Conservation (phyloP, 2,888 invertebrate genomes). For the Tinea pellionella region DNA sequence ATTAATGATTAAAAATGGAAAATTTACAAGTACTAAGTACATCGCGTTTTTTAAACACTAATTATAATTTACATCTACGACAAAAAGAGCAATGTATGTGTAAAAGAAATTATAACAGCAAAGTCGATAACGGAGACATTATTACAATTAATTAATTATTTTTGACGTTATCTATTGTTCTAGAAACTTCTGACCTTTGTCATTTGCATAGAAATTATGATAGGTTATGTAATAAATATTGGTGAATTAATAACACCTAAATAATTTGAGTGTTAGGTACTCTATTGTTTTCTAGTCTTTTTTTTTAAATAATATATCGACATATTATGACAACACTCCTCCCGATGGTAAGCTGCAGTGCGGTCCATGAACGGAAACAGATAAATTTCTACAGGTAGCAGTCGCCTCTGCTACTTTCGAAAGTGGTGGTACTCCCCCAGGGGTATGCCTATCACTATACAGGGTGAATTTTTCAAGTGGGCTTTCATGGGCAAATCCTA, state of each 20-base stretch:
- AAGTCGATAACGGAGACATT: background rate
- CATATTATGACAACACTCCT: too few species aligned
- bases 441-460: too few species aligned
- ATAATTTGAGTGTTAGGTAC: background rate
- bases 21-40: background rate
- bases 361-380: too few species aligned
- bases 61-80: background rate
- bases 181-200: background rate
- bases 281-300: too few species aligned
- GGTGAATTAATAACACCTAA: background rate
- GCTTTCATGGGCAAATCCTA: too few species aligned
- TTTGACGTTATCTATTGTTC: background rate
- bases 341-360: too few species aligned
- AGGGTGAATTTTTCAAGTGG: too few species aligned
- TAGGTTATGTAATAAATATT: background rate
- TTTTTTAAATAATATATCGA: too few species aligned
- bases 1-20: background rate
- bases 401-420: too few species aligned
- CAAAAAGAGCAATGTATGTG: background rate
- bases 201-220: background rate
- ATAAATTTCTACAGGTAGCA: too few species aligned
- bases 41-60: background rate
- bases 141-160: background rate
- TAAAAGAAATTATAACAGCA: background rate
- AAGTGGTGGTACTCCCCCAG: too few species aligned